A percentile compares a stretch with the other conserved stretches of the same genome.
phyloP scores from a whole-genome alignment of 2,113 vertebrate species.

The Zingel zingel region DNA sequence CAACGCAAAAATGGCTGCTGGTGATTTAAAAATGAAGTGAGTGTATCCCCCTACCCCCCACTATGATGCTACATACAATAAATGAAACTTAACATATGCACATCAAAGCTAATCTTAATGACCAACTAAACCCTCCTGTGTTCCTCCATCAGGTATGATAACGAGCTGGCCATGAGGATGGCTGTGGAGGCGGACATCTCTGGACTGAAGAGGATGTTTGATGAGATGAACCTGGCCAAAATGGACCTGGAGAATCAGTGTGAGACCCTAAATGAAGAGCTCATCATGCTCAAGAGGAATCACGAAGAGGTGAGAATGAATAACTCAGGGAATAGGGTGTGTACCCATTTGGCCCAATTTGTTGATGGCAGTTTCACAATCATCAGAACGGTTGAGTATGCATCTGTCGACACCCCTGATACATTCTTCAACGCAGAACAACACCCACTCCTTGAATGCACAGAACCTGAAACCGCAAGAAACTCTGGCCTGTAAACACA shows the following conservation, averaged over 20 bases:
- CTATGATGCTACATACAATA: not conserved
- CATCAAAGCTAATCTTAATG: not conserved
- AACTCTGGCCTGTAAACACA: too few species aligned
- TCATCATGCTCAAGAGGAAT: constrained; percentile 77
- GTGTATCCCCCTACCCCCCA: constrained; percentile 28
- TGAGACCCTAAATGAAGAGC: constrained; percentile 78
- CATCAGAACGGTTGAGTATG: constrained; percentile 1
- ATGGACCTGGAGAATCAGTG: constrained; percentile 78
- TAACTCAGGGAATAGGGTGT: not conserved
- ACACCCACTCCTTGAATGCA: constrained; percentile 26
- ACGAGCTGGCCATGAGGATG: constrained; percentile 74
- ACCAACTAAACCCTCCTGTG: constrained; percentile 1
- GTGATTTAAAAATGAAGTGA: constrained; percentile 94
- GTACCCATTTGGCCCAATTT: not conserved
- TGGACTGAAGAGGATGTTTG: constrained; percentile 68
- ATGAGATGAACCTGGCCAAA: constrained; percentile 74
- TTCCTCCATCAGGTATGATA: constrained; percentile 71
- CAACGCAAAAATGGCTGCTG: constrained; percentile 89
- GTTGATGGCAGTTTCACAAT: not conserved
- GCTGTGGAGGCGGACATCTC: constrained; percentile 72
- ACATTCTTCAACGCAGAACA: constrained; percentile 6
- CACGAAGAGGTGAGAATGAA: constrained; percentile 80
- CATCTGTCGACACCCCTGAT: not conserved
- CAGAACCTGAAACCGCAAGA: not conserved
- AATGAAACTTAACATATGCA: constrained; percentile 16